phyloP scores from a whole-genome alignment of 35 echinoderm and acorn worm genomes.

The Antedon bifida region DNA sequence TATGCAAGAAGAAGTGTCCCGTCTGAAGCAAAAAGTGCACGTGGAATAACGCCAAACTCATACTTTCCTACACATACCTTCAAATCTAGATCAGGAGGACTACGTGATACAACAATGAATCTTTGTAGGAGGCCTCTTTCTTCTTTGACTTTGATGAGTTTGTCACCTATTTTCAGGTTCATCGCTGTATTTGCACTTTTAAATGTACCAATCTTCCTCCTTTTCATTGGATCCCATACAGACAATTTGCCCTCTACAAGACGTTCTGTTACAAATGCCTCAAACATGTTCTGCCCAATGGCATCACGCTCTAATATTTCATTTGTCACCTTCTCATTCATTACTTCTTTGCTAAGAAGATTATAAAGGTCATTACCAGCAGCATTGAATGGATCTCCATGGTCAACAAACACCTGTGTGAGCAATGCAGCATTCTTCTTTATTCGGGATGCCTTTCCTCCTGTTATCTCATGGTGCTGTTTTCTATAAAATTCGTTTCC shows the following conservation, averaged over 20 bases:
- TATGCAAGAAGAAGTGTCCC: background rate
- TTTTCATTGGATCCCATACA: conserved; percentile 16
- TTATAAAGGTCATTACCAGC: conserved; percentile 3
- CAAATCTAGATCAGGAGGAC: conserved; percentile 14
- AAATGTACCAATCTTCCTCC: background rate
- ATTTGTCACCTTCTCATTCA: background rate
- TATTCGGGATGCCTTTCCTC: background rate
- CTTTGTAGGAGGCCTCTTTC: conserved; percentile 3
- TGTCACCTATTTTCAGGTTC: conserved; percentile 4
- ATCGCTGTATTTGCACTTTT: background rate
- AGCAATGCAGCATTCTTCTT: background rate
- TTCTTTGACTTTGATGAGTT: conserved; percentile 14
- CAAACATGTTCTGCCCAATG: background rate
- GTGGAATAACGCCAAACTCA: conserved; percentile 6
- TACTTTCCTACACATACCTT: conserved; percentile 11
- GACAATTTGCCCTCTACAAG: background rate
- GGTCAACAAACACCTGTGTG: background rate
- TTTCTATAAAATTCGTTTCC: background rate
- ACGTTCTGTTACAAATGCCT: conserved; percentile 9
- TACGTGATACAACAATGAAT: background rate
- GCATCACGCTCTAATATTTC: conserved; percentile 2
- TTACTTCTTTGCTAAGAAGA: background rate
- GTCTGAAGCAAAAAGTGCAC: background rate
- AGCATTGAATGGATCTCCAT: conserved; percentile 14
- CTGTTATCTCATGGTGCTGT: conserved; percentile 8